These are phyloP conservation scores for Amphipoea lucens DNA, from an alignment of 2,888 invertebrate genomes.

Conservation along the genomic window DNA sequence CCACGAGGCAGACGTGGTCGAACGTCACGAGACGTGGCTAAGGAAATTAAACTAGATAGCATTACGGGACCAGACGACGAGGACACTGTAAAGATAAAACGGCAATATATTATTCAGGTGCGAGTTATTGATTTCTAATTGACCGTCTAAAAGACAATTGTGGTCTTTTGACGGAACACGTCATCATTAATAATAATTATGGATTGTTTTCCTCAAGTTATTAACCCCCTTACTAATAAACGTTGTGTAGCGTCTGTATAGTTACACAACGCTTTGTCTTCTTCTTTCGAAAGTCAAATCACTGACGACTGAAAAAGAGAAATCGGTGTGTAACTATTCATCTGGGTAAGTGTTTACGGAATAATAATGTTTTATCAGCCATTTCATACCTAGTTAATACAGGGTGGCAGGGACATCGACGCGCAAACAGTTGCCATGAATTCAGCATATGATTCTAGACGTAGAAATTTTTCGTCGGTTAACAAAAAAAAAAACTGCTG, in stretches of 20 bases:
- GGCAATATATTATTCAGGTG: slow-evolving; percentile 64
- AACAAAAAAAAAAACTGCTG: background rate
- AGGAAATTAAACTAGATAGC: slow-evolving; percentile 16
- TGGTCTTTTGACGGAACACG: background rate
- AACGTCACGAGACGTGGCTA: slow-evolving; percentile 41
- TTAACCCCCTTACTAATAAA: background rate
- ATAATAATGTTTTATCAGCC: background rate
- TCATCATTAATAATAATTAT: background rate
- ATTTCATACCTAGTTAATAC: background rate
- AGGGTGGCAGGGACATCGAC: background rate
- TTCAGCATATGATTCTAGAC: too few species aligned
- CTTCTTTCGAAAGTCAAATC: too few species aligned
- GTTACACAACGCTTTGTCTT: too few species aligned
- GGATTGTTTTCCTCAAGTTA: background rate
- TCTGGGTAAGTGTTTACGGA: background rate
- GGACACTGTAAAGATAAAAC: slow-evolving; percentile 49
- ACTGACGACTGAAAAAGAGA: too few species aligned
- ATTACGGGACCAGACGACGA: slow-evolving; percentile 30
- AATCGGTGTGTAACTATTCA: too few species aligned
- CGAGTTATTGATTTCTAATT: slow-evolving; percentile 16
- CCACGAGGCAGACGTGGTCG: slow-evolving; percentile 60
- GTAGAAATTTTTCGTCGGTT: background rate
- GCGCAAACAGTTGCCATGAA: background rate
- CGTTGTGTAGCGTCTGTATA: too few species aligned
- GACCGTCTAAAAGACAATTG: background rate